Evolutionary conservation across 2,113 vertebrate genomes (phyloP), one percentile per base, ranked within the genome.

Genomic region (Nansenia antarctica): DNA sequence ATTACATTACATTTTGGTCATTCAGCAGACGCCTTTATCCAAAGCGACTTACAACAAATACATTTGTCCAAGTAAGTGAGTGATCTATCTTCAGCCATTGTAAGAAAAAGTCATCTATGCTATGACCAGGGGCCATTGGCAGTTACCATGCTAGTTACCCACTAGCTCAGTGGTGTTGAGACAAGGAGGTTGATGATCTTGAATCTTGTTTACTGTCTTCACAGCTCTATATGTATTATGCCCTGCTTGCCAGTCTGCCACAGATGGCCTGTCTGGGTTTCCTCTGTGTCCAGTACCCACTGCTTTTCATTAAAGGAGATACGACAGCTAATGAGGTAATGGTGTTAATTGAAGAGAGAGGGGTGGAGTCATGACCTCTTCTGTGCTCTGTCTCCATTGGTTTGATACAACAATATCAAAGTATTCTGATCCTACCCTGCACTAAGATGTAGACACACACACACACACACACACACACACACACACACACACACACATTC

Each of bases 151-250:
- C n/a, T n/a, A n/a, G n/a, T n/a, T n/a, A n/a, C n/a, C n/a, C n/a
- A n/a, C n/a, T n/a, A n/a, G n/a, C n/a, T n/a, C n/a, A n/a, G n/a
- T n/a, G n/a, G n/a, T n/a, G n/a, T n/a, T n/a, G n/a, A n/a, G n/a
- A n/a, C n/a, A n/a, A n/a, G n/a, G n/a, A n/a, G 1, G 5, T 30
- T 55, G 24, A 24, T 2, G 5, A 37, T 11, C 5, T 5, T 37
- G 24, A 24, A 62, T 2, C 8, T 27, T 14, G 4, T 18, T n/a
- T 22, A 26, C 5, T 80, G 66, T 22, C 59, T 37, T 59, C 69
- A 22, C 90, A 98, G 96, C 82, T 97, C 66, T 94, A 96, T 72
- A 90, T 83, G 62, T 94, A 92, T 81, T 96, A 98, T 32, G 82
- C 93, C 14, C 82, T 88, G 26, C 89, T 98, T 4, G 93, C 93